A percentile compares a stretch with the other conserved stretches of the same genome.
Evolutionary conservation across 2,797 vertebrate genomes (phyloP).

Genomic region (Acanthurus lineatus): DNA sequence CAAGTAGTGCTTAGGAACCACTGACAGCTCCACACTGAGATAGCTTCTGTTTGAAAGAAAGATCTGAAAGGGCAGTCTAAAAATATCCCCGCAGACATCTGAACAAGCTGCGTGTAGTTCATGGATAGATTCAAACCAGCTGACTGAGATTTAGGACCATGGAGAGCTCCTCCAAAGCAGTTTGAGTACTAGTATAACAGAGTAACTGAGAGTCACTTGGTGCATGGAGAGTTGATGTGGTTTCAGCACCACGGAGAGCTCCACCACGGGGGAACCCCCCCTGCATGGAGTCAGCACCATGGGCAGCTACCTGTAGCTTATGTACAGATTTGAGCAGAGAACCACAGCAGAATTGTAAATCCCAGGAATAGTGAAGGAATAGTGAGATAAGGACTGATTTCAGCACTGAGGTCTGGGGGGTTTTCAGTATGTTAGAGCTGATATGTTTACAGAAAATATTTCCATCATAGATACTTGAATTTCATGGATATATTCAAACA

Average conservation of each 20-base stretch:
- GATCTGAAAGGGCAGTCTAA: conserved; percentile 4
- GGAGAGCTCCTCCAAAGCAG: not conserved
- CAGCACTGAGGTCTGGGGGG: not conserved
- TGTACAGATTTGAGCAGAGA: not conserved
- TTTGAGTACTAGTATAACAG: not conserved
- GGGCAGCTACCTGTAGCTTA: not conserved
- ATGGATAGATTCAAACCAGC: not conserved
- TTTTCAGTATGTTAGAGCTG: no score
- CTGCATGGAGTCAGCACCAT: not conserved
- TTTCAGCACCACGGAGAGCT: conserved; percentile 18
- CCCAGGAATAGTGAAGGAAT: no score
- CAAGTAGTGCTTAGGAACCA: not conserved
- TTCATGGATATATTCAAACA: not conserved
- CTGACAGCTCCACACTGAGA: conserved; percentile 34
- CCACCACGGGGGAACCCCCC: no score
- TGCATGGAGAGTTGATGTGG: not conserved
- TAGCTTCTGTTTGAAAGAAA: conserved; percentile 36
- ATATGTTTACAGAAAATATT: not conserved
- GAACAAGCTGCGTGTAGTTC: not conserved
- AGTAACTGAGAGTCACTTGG: no score
- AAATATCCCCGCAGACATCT: conserved; percentile 20
- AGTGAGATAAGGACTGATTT: no score
- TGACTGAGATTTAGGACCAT: not conserved
- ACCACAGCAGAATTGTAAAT: not conserved
- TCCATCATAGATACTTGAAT: not conserved